Conservation (phyloP, 1,140 invertebrate species). For the Trypoxylus dichotomus region DNA sequence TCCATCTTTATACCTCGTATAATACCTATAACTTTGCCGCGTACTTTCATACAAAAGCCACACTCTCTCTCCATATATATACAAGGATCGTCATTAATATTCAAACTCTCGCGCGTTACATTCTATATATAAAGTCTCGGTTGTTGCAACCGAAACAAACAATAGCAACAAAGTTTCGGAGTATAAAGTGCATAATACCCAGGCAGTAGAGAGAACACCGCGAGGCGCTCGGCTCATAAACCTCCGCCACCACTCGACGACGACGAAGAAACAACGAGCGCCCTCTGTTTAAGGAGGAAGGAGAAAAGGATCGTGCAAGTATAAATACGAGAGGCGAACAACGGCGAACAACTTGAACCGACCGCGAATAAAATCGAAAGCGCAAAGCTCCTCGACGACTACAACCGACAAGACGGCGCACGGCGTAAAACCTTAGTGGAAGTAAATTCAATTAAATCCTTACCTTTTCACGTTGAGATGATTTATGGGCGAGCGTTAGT, state of each 20-base stretch:
- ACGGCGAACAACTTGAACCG: too few relatives aligned
- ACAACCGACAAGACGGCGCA: not conserved
- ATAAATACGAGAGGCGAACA: too few relatives aligned
- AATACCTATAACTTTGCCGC: too few relatives aligned
- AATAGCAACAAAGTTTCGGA: not conserved
- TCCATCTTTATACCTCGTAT: too few relatives aligned
- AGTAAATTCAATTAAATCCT: slow-evolving; percentile 26
- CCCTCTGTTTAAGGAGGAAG: not conserved
- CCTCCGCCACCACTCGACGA: not conserved
- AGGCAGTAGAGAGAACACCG: not conserved
- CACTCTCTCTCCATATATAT: not conserved
- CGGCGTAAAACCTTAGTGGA: not conserved
- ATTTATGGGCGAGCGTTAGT: not conserved
- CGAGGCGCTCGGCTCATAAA: not conserved
- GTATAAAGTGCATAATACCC: slow-evolving; percentile 6
- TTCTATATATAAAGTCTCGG: not conserved
- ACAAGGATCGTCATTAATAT: not conserved
- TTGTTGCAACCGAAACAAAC: not conserved
- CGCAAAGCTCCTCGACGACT: not conserved
- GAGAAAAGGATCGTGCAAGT: not conserved
- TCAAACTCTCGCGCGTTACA: not conserved
- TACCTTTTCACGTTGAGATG: slow-evolving; percentile 12
- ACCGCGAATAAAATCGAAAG: not conserved
- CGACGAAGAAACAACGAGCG: not conserved
- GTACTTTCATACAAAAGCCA: not conserved